Evolutionary conservation across 1,140 invertebrate species (phyloP).

Genomic region (Orchestia grillus): DNA sequence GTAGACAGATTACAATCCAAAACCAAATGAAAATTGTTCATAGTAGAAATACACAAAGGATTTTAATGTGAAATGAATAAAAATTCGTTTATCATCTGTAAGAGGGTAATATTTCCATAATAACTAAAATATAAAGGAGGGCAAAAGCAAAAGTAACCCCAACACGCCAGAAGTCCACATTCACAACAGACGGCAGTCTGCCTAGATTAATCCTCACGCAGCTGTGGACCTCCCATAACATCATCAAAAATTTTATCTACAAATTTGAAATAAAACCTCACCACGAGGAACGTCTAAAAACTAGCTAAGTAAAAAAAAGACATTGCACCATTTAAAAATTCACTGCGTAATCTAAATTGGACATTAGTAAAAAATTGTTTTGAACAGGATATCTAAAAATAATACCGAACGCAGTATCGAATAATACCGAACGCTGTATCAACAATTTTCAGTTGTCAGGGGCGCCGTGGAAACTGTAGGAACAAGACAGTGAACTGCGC

Average conservation of each 20-base stretch:
- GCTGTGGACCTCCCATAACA: not conserved
- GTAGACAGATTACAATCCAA: not conserved
- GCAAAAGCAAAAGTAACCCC: not conserved
- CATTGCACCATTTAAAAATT: not conserved
- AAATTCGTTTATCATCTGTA: not conserved
- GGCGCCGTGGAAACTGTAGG: not conserved
- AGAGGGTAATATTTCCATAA: not conserved
- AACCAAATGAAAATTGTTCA: not conserved
- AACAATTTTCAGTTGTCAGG: too few species aligned
- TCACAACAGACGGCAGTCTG: not conserved
- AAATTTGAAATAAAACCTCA: not conserved
- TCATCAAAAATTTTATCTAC: not conserved
- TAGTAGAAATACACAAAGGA: not conserved
- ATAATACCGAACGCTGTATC: too few species aligned
- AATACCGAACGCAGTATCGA: not conserved
- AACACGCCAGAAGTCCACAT: not conserved
- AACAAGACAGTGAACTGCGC: not conserved
- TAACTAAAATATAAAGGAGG: not conserved
- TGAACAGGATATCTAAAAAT: not conserved
- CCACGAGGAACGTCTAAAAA: not conserved
- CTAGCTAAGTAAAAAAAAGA: not conserved
- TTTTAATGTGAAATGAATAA: not conserved
- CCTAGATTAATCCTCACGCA: not conserved
- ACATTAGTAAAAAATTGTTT: not conserved
- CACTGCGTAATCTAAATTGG: not conserved